Evolutionary conservation across 2,888 invertebrate species (phyloP).

Genomic region (Dasypolia templi): DNA sequence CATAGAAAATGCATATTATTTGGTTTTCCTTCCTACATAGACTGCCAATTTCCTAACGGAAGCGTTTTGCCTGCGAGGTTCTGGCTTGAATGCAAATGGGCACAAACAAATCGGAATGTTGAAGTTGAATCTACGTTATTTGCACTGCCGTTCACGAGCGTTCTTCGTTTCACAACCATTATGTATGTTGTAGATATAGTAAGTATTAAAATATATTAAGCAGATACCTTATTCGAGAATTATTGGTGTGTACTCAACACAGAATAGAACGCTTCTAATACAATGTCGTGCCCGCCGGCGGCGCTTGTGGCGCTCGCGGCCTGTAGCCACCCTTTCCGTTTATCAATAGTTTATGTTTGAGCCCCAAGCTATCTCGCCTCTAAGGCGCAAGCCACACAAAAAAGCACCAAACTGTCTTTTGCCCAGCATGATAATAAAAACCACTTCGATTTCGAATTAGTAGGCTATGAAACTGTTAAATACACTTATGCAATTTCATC

Average conservation of each 20-base stretch:
- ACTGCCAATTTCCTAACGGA: conserved; percentile 12
- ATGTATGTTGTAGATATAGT: background rate
- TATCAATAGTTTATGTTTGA: conserved; percentile 83
- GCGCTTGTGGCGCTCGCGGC: conserved; percentile 51
- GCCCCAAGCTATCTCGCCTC: conserved; percentile 67
- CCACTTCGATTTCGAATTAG: background rate
- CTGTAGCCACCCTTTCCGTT: conserved; percentile 75
- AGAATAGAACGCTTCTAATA: conserved; percentile 69
- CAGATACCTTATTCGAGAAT: conserved; percentile 52
- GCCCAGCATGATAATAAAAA: background rate
- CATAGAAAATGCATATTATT: background rate
- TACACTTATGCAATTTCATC: no score
- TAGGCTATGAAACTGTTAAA: no score
- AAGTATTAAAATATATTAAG: conserved; percentile 34
- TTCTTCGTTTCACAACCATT: conserved; percentile 18
- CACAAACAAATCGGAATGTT: conserved; percentile 11
- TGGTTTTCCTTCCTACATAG: background rate
- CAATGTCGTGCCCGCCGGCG: conserved; percentile 68
- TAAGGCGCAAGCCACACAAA: conserved; percentile 54
- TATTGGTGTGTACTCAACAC: conserved; percentile 60
- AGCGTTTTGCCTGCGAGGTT: background rate
- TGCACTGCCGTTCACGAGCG: background rate
- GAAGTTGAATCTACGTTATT: conserved; percentile 6
- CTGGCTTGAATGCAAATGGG: background rate
- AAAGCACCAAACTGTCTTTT: conserved; percentile 45